phyloP scores from a whole-genome alignment of 2,888 invertebrate genomes.

The Apamea monoglypha region DNA sequence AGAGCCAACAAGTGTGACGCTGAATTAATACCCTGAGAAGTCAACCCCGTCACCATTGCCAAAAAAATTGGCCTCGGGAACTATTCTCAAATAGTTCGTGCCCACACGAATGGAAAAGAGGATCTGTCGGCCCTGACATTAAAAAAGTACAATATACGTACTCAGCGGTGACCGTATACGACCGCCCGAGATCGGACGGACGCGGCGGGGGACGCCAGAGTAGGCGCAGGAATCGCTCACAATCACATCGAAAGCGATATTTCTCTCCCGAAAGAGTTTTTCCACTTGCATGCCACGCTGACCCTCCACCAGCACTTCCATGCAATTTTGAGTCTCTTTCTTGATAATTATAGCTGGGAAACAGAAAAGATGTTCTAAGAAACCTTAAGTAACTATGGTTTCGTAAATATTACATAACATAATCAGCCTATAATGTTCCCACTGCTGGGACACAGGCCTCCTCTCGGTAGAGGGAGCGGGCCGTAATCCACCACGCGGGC shows the following conservation, averaged over 20 bases:
- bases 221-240: slow-evolving; percentile 65
- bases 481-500: too few relatives aligned
- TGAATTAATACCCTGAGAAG: neutral
- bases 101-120: neutral
- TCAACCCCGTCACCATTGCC: neutral
- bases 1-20: neutral
- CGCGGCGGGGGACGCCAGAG: slow-evolving; percentile 38
- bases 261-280: slow-evolving; percentile 80
- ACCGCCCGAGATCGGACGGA: slow-evolving; percentile 49
- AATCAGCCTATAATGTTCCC: too few relatives aligned
- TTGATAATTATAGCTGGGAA: slow-evolving; percentile 82
- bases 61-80: neutral
- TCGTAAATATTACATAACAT: too few relatives aligned
- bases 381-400: neutral
- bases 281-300: slow-evolving; percentile 77
- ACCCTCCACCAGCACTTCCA: slow-evolving; percentile 82
- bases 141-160: slow-evolving; percentile 44
- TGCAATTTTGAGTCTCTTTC: slow-evolving; percentile 72
- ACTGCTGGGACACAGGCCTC: too few relatives aligned
- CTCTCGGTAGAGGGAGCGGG: too few relatives aligned
- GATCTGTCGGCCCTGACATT: neutral
- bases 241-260: slow-evolving; percentile 76
- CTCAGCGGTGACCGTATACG: slow-evolving; percentile 68
- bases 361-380: neutral
- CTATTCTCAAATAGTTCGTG: neutral